These are phyloP conservation scores for Sus cebifrons DNA, from an alignment of 2,797 vertebrate genomes.

Conservation along the genomic window DNA sequence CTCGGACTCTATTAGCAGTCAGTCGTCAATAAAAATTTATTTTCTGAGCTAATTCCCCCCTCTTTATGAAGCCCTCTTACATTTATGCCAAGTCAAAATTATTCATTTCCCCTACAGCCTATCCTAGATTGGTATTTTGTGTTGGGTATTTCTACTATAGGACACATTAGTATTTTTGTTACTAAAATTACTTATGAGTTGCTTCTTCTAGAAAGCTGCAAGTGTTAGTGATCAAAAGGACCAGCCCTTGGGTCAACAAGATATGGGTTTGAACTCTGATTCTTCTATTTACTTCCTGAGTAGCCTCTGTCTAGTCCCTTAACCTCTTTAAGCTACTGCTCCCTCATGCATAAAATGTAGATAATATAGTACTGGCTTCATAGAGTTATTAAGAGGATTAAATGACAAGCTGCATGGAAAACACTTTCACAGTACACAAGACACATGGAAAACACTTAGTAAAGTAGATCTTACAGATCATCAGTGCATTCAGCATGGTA, in stretches of 20 bases:
- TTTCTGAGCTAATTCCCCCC: conserved; percentile 19
- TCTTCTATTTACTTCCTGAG: not conserved
- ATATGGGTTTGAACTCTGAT: conserved; percentile 49
- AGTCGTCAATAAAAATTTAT: not conserved
- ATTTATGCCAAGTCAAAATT: conserved; percentile 43
- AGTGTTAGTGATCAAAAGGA: not conserved
- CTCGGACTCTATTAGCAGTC: not conserved
- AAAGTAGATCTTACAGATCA: not conserved
- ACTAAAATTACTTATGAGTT: conserved; percentile 11
- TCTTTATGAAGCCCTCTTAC: not conserved
- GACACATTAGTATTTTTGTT: not conserved
- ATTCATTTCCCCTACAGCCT: not conserved
- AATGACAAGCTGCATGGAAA: not conserved
- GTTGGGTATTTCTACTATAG: conserved; percentile 24
- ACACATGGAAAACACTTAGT: not conserved
- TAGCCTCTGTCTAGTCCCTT: not conserved
- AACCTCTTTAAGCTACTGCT: not conserved
- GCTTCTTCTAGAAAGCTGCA: conserved; percentile 3
- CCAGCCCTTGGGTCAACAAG: not conserved
- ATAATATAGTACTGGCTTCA: not conserved
- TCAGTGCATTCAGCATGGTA: not conserved
- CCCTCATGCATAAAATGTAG: not conserved
- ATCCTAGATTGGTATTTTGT: not conserved
- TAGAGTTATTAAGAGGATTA: not conserved
- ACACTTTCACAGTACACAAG: not conserved